Evolutionary conservation across 2,797 vertebrate genomes (phyloP).

Genomic region (Linurgus olivaceus): DNA sequence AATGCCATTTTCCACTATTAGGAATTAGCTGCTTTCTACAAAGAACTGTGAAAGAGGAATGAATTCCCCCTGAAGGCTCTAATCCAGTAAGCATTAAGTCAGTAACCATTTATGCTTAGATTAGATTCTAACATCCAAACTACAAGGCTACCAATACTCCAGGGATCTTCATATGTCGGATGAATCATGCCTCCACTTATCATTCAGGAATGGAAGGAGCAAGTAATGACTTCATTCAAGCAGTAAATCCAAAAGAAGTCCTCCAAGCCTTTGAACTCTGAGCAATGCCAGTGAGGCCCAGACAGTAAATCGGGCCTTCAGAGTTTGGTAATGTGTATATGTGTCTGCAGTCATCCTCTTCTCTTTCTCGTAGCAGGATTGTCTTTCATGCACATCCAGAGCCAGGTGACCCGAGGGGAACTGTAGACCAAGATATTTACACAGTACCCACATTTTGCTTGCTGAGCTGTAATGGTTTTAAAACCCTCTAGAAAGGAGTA

Average conservation of each 20-base stretch:
- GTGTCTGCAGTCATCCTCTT: background rate
- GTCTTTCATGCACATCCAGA: conserved; percentile 7
- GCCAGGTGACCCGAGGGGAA: background rate
- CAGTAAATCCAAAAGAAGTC: background rate
- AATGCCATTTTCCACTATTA: background rate
- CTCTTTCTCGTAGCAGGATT: background rate
- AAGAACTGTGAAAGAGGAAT: background rate
- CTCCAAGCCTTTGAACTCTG: background rate
- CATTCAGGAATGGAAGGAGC: conserved; percentile 1
- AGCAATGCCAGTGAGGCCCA: background rate
- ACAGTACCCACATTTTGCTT: conserved; percentile 53
- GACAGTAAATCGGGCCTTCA: background rate
- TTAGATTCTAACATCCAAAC: background rate
- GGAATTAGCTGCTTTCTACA: background rate
- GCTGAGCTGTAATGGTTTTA: conserved; percentile 54
- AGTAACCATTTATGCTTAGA: background rate
- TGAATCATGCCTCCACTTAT: conserved; percentile 29
- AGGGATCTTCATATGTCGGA: background rate
- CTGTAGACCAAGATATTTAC: conserved; percentile 36
- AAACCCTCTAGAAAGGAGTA: conserved; percentile 49
- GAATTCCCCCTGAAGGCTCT: background rate
- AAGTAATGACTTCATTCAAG: conserved; percentile 10
- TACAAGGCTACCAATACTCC: background rate
- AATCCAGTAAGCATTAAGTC: background rate
- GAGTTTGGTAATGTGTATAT: background rate